Evolutionary conservation across 2,888 invertebrate species (phyloP), one percentile per base, ranked within the genome.

Genomic region (Epirrita christyi): DNA sequence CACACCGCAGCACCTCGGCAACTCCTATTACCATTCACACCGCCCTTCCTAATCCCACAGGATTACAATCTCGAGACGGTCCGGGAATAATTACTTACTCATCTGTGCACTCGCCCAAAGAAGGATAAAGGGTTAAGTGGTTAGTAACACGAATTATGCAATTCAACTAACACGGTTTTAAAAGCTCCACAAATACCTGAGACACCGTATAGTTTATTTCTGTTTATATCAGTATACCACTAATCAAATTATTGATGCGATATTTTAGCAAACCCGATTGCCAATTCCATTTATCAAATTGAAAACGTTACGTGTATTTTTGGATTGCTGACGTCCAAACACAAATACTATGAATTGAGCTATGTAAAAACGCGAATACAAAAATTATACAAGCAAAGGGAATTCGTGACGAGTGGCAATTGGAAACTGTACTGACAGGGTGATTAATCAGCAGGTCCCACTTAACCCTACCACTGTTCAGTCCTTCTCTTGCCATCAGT

Each of bases 41-140:
- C 87, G 88, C 87, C 90, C 90, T 85, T 86, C 82, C 85, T 89
- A 92, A 92, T 92, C 90, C 90, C 79, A 59, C 71, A 61, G 90
- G 92, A 91, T 92, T 92, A 90, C 86, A 82, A 81, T 84, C 88
- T 85, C 83, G 79, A 86, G 85, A 86, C 86, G 82, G 83, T 77
- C 82, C 82, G 78, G 79, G 89, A 92, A 92, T 92, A 92, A 92
- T 92, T 91, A 92, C 89, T 86, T 88, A 85, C 85, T 83, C 81
- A 82, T 77, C 77, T 73, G 73, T 68, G 64, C 63, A 76, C 63
- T 70, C 61, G 65, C 67, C 68, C 78, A 78, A 85, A 84, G 84
- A 85, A 72, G 63, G 63, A 68, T 74, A 72, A 70, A 66, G 72
- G 70, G 72, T 74, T 71, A 71, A 61, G 21, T 21, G 4, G n/a